phyloP scores from a whole-genome alignment of 2,888 invertebrate genomes.

The Epistrophella euchroma region DNA sequence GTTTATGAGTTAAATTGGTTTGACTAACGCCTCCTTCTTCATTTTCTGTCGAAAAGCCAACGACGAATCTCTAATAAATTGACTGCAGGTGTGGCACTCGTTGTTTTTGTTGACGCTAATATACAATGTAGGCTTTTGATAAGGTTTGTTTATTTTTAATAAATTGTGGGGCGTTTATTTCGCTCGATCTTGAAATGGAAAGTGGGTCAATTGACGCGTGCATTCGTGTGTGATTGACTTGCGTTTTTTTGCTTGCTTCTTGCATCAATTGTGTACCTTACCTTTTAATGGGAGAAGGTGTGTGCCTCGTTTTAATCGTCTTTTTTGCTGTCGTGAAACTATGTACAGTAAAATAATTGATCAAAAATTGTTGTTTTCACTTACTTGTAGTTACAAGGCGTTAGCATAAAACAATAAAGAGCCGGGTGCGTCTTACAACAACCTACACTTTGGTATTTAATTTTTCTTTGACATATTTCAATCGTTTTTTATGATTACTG shows the following conservation, averaged over 20 bases:
- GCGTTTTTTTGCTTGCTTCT: constrained; percentile 14
- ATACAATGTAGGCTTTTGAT: constrained; percentile 57
- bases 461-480: background rate
- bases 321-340: constrained; percentile 1
- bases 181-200: constrained; percentile 73
- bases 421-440: constrained; percentile 2
- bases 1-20: constrained; percentile 40
- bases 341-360: constrained; percentile 8
- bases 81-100: constrained; percentile 62
- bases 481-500: background rate
- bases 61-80: constrained; percentile 40
- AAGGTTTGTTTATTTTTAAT: background rate
- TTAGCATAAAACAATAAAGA: constrained; percentile 47
- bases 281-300: background rate
- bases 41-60: constrained; percentile 11
- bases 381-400: constrained; percentile 2
- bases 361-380: constrained; percentile 28
- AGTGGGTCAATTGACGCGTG: constrained; percentile 64
- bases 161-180: constrained; percentile 56
- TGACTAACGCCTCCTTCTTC: constrained; percentile 45
- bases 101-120: background rate
- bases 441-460: constrained; percentile 28
- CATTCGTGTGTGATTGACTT: constrained; percentile 48
- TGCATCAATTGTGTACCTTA: constrained; percentile 23
- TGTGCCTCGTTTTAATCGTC: background rate